Percentiles rank a stretch among this genome's conserved stretches.
Evolutionary conservation across 92 coral and sea anemone genomes (phyloP).

Genomic region (Actinernus sp.): DNA sequence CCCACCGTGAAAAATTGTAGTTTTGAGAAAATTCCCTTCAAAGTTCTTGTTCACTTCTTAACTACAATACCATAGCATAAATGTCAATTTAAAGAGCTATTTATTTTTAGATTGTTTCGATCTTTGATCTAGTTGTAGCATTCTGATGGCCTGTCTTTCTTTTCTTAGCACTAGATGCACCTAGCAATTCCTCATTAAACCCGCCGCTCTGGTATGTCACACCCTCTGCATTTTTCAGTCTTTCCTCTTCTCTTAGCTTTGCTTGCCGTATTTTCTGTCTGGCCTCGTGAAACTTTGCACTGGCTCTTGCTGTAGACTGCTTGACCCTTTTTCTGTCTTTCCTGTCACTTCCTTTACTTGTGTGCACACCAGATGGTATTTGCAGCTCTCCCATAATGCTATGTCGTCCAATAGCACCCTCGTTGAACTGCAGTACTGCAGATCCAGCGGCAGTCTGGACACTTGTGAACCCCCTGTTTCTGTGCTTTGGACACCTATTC

Average conservation of each 20-base stretch:
- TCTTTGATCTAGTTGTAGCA: not conserved
- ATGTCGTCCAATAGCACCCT: constrained; percentile 55
- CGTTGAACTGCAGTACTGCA: constrained; percentile 46
- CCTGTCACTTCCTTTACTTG: constrained; percentile 21
- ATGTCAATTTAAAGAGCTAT: not conserved
- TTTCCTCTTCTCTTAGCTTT: constrained; percentile 44
- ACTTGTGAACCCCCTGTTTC: constrained; percentile 28
- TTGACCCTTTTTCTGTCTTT: constrained; percentile 52
- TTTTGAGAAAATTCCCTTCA: constrained; percentile 1
- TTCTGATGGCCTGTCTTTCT: constrained; percentile 10
- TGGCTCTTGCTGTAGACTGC: constrained; percentile 37
- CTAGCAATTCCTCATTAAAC: constrained; percentile 10
- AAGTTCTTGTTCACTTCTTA: not conserved
- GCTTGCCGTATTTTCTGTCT: constrained; percentile 60
- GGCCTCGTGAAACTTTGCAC: constrained; percentile 35
- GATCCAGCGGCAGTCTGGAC: constrained; percentile 33
- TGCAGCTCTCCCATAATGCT: constrained; percentile 30
- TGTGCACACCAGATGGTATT: constrained; percentile 26
- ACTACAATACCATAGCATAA: too few species aligned
- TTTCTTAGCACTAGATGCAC: not conserved
- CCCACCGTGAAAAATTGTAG: not conserved
- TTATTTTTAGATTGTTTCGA: not conserved
- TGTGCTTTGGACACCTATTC: constrained; percentile 55
- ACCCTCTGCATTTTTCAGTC: constrained; percentile 31
- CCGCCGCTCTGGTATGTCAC: constrained; percentile 52